Conservation (phyloP, 2,888 invertebrate genomes). For the Sphaeridia pumilis region DNA sequence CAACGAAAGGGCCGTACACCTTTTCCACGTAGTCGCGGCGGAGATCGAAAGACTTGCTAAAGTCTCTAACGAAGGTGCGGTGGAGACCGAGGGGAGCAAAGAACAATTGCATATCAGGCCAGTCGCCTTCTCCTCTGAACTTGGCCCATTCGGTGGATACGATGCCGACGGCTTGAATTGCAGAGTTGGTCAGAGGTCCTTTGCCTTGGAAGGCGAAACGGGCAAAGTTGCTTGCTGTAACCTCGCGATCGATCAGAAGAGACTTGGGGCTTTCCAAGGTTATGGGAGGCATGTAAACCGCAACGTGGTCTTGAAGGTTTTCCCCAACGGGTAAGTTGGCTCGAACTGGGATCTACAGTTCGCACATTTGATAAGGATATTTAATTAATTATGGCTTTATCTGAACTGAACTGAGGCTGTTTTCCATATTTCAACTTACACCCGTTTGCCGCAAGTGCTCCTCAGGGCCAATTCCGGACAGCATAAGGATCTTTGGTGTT, state of each 20-base stretch:
- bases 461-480: constrained; percentile 6
- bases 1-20: constrained; percentile 20
- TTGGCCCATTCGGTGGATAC: constrained; percentile 25
- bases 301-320: constrained; percentile 10
- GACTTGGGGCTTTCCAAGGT: neutral
- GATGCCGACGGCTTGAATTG: constrained; percentile 24
- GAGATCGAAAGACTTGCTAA: constrained; percentile 26
- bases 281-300: constrained; percentile 5
- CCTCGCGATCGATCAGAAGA: constrained; percentile 5
- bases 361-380: neutral
- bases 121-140: constrained; percentile 24
- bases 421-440: neutral
- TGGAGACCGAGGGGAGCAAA: constrained; percentile 21
- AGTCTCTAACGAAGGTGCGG: constrained; percentile 18
- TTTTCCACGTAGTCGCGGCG: constrained; percentile 15
- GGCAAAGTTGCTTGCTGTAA: constrained; percentile 1
- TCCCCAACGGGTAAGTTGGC: constrained; percentile 6
- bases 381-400: neutral
- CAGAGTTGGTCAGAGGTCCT: constrained; percentile 22
- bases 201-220: constrained; percentile 13
- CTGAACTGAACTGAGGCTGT: neutral
- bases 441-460: constrained; percentile 3
- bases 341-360: constrained; percentile 3
- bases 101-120: constrained; percentile 30
- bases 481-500: constrained; percentile 6